Percentiles rank a stretch among this genome's conserved stretches.
These are phyloP conservation scores for Chiloscyllium punctatum DNA, from an alignment of 2,797 vertebrate species.

Conservation along the genomic window DNA sequence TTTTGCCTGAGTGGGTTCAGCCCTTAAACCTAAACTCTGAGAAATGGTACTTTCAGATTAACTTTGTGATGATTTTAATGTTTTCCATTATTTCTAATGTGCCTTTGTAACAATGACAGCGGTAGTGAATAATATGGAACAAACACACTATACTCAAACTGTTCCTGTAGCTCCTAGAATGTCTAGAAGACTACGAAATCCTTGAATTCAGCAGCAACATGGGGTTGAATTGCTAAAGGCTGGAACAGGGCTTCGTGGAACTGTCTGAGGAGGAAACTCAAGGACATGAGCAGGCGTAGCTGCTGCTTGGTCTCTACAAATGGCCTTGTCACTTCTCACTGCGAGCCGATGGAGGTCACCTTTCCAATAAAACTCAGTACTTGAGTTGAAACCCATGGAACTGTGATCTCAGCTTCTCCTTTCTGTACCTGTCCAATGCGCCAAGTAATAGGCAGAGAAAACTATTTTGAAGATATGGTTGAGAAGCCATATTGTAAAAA, in stretches of 20 bases:
- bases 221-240: slow-evolving; percentile 50
- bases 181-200: slow-evolving; percentile 85
- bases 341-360: slow-evolving; percentile 86
- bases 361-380: slow-evolving; percentile 74
- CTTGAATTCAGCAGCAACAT: slow-evolving; percentile 61
- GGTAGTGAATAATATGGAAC: slow-evolving; percentile 42
- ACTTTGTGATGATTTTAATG: not conserved
- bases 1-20: not conserved
- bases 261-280: slow-evolving; percentile 72
- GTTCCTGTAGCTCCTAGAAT: slow-evolving; percentile 69
- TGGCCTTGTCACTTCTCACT: slow-evolving; percentile 81
- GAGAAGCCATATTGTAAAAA: not conserved
- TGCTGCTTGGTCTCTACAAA: slow-evolving; percentile 69
- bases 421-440: slow-evolving; percentile 76
- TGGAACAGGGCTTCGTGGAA: slow-evolving; percentile 71
- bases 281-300: slow-evolving; percentile 35
- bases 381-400: slow-evolving; percentile 45
- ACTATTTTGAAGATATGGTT: slow-evolving; percentile 50
- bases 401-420: slow-evolving; percentile 66
- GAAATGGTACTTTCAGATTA: not conserved
- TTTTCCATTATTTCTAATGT: not conserved
- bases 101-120: not conserved
- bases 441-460: slow-evolving; percentile 63
- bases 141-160: slow-evolving; percentile 66
- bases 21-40: not conserved